phyloP scores from a whole-genome alignment of 2,888 invertebrate species.

The Hermaeophaga mercurialis region DNA sequence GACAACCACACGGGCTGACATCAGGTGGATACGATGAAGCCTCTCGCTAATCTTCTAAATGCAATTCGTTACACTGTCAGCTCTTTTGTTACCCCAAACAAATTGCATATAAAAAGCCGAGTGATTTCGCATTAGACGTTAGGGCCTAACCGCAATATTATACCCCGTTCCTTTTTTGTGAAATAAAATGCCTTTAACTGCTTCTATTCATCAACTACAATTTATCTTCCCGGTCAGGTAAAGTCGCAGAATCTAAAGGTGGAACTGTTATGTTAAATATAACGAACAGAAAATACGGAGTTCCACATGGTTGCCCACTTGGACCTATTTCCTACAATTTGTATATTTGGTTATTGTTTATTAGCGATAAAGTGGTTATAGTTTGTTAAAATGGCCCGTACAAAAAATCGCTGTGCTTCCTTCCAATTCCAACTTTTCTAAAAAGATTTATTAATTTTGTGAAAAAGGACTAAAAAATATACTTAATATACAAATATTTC shows the following conservation, averaged over 20 bases:
- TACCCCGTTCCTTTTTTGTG: slow-evolving; percentile 16
- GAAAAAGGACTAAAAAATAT: no score
- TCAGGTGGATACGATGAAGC: slow-evolving; percentile 47
- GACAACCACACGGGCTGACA: no score
- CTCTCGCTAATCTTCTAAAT: slow-evolving; percentile 54
- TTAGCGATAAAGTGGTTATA: no score
- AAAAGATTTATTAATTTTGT: no score
- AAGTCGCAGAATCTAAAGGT: slow-evolving; percentile 13
- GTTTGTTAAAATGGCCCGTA: no score
- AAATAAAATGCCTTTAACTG: slow-evolving; percentile 38
- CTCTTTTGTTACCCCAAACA: slow-evolving; percentile 47
- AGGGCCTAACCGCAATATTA: slow-evolving; percentile 36
- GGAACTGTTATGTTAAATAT: slow-evolving; percentile 3
- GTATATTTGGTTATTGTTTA: no score
- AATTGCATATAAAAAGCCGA: slow-evolving; percentile 51
- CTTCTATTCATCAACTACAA: slow-evolving; percentile 43
- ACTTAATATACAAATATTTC: no score
- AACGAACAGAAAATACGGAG: no score
- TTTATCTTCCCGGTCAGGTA: slow-evolving; percentile 44
- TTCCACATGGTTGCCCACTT: no score
- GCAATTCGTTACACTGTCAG: slow-evolving; percentile 56
- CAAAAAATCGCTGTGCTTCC: no score
- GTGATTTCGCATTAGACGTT: slow-evolving; percentile 46
- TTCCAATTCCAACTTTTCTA: no score
- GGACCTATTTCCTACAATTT: no score